Percentiles rank a stretch among this genome's conserved stretches.
phyloP scores from a whole-genome alignment of 2,113 vertebrate species.

The Mormyrus lacerda region DNA sequence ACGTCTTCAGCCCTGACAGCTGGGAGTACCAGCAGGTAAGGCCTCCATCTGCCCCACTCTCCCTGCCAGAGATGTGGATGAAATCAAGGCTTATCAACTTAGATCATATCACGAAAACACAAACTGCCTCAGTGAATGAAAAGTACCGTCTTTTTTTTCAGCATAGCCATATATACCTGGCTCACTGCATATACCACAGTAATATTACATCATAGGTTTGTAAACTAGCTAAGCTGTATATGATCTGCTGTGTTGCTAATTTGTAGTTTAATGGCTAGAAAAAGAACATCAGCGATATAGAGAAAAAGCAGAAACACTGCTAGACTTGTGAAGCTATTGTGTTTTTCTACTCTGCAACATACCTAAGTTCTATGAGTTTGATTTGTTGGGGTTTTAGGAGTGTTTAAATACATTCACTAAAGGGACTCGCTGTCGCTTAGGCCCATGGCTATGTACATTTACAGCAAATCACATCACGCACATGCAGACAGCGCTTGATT shows the following conservation, averaged over 20 bases:
- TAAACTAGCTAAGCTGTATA: neutral
- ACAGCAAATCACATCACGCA: neutral
- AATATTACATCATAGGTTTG: neutral
- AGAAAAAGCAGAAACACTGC: neutral
- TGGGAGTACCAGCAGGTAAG: slow-evolving; percentile 74
- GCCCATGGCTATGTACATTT: neutral
- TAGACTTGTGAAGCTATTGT: neutral
- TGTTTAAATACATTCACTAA: neutral
- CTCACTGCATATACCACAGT: neutral
- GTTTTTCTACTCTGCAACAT: neutral
- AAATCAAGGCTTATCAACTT: neutral
- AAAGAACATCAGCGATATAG: neutral
- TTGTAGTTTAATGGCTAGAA: neutral
- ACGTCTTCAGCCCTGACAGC: slow-evolving; percentile 62
- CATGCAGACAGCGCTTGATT: neutral
- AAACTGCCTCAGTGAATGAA: neutral
- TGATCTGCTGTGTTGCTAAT: neutral
- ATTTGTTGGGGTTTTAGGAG: neutral
- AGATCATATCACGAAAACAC: neutral
- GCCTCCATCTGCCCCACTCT: slow-evolving; percentile 11
- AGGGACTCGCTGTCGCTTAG: neutral
- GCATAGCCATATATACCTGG: neutral
- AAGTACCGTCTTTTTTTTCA: neutral
- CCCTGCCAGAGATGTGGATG: neutral
- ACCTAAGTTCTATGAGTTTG: neutral